Conservation (phyloP, 2,113 vertebrate species). For the Ia io region DNA sequence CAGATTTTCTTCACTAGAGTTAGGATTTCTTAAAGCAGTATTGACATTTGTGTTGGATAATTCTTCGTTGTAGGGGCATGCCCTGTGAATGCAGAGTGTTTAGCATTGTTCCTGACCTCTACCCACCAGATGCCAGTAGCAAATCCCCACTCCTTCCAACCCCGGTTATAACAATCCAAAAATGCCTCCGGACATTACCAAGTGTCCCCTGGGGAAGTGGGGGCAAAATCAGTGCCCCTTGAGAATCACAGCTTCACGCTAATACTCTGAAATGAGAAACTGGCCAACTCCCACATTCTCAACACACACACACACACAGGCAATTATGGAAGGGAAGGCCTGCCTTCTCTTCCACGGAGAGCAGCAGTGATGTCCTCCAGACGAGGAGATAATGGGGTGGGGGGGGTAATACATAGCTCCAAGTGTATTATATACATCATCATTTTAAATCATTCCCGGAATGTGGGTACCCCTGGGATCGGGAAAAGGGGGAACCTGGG, state of each 20-base stretch:
- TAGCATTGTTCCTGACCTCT: background rate
- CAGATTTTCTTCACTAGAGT: background rate
- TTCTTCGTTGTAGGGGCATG: background rate
- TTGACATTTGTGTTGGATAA: background rate
- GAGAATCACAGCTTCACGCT: background rate
- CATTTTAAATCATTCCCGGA: conserved; percentile 57
- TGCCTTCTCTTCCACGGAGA: conserved; percentile 2
- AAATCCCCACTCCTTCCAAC: background rate
- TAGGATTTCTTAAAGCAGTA: background rate
- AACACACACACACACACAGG: background rate
- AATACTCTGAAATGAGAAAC: background rate
- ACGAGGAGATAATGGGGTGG: background rate
- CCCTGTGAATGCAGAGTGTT: background rate
- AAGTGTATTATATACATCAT: conserved; percentile 1
- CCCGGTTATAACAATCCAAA: background rate
- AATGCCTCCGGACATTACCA: background rate
- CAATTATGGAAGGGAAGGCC: background rate
- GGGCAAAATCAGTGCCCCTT: background rate
- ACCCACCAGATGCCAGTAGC: too few species aligned
- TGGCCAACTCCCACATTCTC: background rate
- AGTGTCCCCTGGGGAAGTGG: background rate
- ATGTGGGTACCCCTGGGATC: conserved; percentile 2
- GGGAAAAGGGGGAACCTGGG: background rate
- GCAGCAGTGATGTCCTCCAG: background rate
- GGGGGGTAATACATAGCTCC: background rate